These are phyloP conservation scores for Stichodactyla mertensii DNA, from an alignment of 64 coral and sea anemone species.

Conservation along the genomic window DNA sequence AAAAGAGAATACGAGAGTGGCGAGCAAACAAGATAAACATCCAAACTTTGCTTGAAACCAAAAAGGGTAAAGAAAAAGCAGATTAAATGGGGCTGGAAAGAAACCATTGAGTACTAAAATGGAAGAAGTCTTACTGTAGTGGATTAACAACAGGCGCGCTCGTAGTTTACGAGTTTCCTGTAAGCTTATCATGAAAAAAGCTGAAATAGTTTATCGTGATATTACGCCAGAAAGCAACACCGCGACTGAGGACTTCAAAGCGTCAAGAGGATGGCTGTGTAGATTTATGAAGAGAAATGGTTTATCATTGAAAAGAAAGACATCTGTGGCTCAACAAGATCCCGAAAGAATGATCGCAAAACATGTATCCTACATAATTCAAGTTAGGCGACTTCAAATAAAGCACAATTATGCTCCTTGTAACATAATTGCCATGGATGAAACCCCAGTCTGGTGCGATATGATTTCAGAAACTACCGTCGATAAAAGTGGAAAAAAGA, in stretches of 20 bases:
- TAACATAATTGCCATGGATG: too few species aligned
- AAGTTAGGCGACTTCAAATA: slow-evolving; percentile 19
- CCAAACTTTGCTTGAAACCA: slow-evolving; percentile 35
- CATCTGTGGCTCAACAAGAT: slow-evolving; percentile 38
- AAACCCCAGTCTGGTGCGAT: too few species aligned
- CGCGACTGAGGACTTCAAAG: slow-evolving; percentile 33
- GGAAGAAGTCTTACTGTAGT: slow-evolving; percentile 59
- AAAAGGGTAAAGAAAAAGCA: slow-evolving; percentile 55
- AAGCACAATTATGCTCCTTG: too few species aligned
- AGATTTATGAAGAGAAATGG: slow-evolving; percentile 45
- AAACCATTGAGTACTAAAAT: slow-evolving; percentile 43
- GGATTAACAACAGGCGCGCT: slow-evolving; percentile 40
- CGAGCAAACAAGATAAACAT: slow-evolving; percentile 31
- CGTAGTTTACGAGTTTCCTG: slow-evolving; percentile 43
- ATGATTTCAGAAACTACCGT: background rate
- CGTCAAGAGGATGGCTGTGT: slow-evolving; percentile 39
- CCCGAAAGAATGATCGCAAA: slow-evolving; percentile 25
- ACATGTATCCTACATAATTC: too few species aligned
- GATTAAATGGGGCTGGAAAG: slow-evolving; percentile 51
- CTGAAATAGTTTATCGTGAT: slow-evolving; percentile 32
- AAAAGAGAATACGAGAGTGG: slow-evolving; percentile 49
- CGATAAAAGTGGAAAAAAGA: too few species aligned
- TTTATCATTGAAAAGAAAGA: slow-evolving; percentile 43
- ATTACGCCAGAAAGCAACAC: background rate
- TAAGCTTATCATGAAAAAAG: slow-evolving; percentile 55